These are phyloP conservation scores for Botrylloides violaceus DNA, from an alignment of 23 tunicate genomes.

Conservation along the genomic window DNA sequence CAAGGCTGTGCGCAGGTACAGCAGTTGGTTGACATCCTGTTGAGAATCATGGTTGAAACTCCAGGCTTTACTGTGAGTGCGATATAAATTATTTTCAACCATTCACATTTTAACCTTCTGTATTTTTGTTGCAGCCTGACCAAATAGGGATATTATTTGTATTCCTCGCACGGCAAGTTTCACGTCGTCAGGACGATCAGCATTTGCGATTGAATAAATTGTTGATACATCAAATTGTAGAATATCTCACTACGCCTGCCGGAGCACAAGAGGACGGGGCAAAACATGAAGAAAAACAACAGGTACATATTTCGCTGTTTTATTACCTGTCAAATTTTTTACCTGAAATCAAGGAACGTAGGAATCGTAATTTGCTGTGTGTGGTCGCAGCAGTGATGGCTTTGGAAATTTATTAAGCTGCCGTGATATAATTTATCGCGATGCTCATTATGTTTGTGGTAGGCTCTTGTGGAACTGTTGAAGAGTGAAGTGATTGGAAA, in stretches of 20 bases:
- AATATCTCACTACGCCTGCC: constrained; percentile 66
- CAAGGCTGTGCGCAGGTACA: constrained; percentile 64
- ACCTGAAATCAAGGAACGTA: too few relatives aligned
- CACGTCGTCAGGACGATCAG: constrained; percentile 37
- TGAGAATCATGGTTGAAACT: constrained; percentile 72
- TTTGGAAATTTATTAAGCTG: too few relatives aligned
- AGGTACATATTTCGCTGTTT: too few relatives aligned
- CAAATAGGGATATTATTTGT: constrained; percentile 83
- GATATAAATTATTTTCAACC: not conserved
- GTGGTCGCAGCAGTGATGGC: too few relatives aligned
- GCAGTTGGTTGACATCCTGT: constrained; percentile 63
- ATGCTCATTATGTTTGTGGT: not conserved
- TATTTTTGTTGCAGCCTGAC: constrained; percentile 59
- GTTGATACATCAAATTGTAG: constrained; percentile 70
- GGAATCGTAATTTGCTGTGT: too few relatives aligned
- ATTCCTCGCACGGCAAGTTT: constrained; percentile 81
- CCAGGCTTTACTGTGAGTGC: constrained; percentile 57
- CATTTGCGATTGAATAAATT: constrained; percentile 38
- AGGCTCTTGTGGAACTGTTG: constrained; percentile 79
- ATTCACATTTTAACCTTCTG: too few relatives aligned
- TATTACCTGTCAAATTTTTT: too few relatives aligned
- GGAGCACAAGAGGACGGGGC: constrained; percentile 42
- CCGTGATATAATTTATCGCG: too few relatives aligned
- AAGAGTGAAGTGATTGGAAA: constrained; percentile 50
- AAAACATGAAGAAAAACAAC: constrained; percentile 87